Evolutionary conservation across 2,888 invertebrate species (phyloP), one percentile per base, ranked within the genome.

Genomic region (Drosophila flavopinicola): DNA sequence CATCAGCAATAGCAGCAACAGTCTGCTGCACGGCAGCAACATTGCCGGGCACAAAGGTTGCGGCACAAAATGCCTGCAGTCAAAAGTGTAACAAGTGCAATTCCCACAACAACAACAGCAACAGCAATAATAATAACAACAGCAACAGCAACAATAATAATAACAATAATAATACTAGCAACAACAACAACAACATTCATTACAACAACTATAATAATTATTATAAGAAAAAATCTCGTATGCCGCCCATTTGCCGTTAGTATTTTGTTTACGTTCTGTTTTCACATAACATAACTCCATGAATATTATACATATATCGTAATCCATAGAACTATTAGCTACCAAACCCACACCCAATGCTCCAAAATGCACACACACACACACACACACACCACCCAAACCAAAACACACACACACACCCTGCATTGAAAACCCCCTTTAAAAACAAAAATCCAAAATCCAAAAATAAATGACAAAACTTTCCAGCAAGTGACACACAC

Each of bases 181-280:
- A 37, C 13, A 89, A 86, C 66, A 89, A 90, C 68, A 90, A 89
- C 65, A 90, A 90, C 68, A 85, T 85, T 64, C 89, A 89, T 82
- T 90, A 90, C 84, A 90, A 90, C 77, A 90, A 90, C 78, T 90
- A 90, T 66, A 90, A 90, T 86, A 90, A 90, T 76, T 90, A 90
- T 84, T 90, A 90, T 89, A 88, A 89, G 75, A 90, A 90, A 89
- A 90, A 90, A 80, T 88, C 91, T 83, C 90, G 91, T 88, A 87
- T 90, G 88, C 88, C 89, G 86, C 88, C 91, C 86, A 89, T 89
- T 89, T 91, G 91, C 90, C 90, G 91, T 91, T 91, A 91, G 91
- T 91, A 91, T 91, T 74, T 51, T 66, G 63, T 49, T 63, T 53
- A 66, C 65, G 60, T 59, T 69, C 42, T 69, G 54, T 58, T 44